Conservation (phyloP, 2,113 vertebrate genomes). For the Phrynosoma blainvillii region DNA sequence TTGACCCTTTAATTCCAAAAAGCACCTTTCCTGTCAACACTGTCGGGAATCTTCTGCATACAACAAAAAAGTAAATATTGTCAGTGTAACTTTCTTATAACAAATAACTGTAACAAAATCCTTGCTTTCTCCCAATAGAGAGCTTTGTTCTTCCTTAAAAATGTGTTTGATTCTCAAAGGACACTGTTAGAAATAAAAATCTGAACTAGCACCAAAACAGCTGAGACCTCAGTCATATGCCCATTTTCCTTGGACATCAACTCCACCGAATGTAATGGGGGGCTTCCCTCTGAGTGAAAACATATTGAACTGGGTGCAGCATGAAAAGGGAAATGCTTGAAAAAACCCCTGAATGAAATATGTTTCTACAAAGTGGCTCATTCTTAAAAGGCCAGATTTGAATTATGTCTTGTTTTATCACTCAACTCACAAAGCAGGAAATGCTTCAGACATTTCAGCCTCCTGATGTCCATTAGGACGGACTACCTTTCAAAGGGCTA, state of each 20-base stretch:
- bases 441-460: constrained; percentile 33
- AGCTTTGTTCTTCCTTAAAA: neutral
- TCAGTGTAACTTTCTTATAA: no score
- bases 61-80: no score
- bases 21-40: no score
- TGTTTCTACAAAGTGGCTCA: constrained; percentile 50
- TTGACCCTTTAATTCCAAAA: no score
- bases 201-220: constrained; percentile 35
- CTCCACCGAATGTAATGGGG: neutral
- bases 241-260: neutral
- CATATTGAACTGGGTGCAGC: neutral
- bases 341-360: constrained; percentile 47
- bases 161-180: neutral
- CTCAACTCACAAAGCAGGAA: constrained; percentile 43
- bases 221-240: neutral
- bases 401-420: constrained; percentile 34
- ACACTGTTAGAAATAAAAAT: constrained; percentile 39
- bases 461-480: neutral
- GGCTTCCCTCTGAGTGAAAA: neutral
- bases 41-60: no score
- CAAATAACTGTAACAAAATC: no score
- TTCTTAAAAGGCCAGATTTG: constrained; percentile 46
- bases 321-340: neutral
- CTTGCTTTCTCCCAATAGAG: no score
- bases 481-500: neutral